Percentiles rank a stretch among this genome's conserved stretches.
Evolutionary conservation across 2,113 vertebrate genomes (phyloP).

Genomic region (Cisticola juncidis): DNA sequence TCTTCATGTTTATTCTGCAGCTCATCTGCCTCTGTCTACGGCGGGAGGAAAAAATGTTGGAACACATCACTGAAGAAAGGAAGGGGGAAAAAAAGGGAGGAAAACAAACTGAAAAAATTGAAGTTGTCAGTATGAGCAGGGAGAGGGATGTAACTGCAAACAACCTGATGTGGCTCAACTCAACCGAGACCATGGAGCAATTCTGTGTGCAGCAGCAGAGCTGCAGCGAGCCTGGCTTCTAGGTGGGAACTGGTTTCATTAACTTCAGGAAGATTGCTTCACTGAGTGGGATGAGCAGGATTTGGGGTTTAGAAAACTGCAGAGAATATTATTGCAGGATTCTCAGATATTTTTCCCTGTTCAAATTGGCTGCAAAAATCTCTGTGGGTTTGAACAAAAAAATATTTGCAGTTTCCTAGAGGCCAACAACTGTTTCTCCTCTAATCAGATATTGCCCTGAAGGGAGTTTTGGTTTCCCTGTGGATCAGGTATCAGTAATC

Average conservation of each 20-base stretch:
- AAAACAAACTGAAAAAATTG: not conserved
- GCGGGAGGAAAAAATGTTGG: not conserved
- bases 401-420: constrained; percentile 43
- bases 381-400: constrained; percentile 30
- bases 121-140: not conserved
- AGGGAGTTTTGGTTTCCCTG: constrained; percentile 25
- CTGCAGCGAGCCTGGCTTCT: not conserved
- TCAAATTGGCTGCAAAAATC: constrained; percentile 54
- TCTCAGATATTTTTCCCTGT: not conserved
- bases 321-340: not conserved
- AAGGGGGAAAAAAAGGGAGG: accelerated
- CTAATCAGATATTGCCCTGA: constrained; percentile 35
- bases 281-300: not conserved
- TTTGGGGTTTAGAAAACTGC: not conserved
- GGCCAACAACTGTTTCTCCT: constrained; percentile 34
- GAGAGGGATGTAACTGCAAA: not conserved
- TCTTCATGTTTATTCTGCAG: not conserved
- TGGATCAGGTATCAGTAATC: not conserved
- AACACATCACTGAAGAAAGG: not conserved
- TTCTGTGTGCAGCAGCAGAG: not conserved
- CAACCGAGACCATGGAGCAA: not conserved
- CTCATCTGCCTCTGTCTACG: not conserved
- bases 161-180: not conserved
- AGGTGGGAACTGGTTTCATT: not conserved
- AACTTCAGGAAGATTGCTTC: not conserved